Conservation (phyloP, 2,888 invertebrate genomes). For the Emmelina monodactyla region DNA sequence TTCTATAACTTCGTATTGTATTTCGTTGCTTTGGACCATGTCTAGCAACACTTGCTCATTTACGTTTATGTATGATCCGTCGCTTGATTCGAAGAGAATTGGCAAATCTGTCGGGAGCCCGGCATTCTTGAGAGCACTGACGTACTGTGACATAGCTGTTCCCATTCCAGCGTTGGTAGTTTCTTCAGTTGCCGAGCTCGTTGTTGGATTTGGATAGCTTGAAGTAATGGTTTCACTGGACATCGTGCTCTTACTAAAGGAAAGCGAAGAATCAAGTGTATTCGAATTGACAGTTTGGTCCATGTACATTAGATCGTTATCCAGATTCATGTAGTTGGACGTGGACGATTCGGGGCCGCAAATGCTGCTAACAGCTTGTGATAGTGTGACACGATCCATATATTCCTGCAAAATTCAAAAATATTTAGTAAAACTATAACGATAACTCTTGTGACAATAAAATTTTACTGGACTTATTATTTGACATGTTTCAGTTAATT, state of each 20-base stretch:
- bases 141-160: constrained; percentile 56
- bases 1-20: constrained; percentile 60
- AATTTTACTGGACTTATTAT: too few relatives aligned
- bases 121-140: constrained; percentile 54
- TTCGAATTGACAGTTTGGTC: constrained; percentile 42
- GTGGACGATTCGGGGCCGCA: constrained; percentile 42
- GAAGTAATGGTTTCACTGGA: constrained; percentile 38
- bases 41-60: constrained; percentile 69
- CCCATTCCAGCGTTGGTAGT: constrained; percentile 31
- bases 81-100: constrained; percentile 70
- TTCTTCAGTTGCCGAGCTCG: constrained; percentile 27
- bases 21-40: constrained; percentile 61
- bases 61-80: constrained; percentile 70
- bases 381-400: constrained; percentile 50
- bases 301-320: constrained; percentile 52
- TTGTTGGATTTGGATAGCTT: constrained; percentile 31
- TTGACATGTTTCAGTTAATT: too few relatives aligned
- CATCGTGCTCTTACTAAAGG: constrained; percentile 31
- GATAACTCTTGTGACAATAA: too few relatives aligned
- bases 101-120: constrained; percentile 57
- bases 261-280: constrained; percentile 33
- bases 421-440: too few relatives aligned
- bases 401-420: constrained; percentile 35
- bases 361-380: constrained; percentile 55
- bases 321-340: constrained; percentile 41